Percentiles rank a stretch among this genome's conserved stretches.
Conservation (phyloP, 1,140 invertebrate genomes). For the Halictus rubicundus region DNA sequence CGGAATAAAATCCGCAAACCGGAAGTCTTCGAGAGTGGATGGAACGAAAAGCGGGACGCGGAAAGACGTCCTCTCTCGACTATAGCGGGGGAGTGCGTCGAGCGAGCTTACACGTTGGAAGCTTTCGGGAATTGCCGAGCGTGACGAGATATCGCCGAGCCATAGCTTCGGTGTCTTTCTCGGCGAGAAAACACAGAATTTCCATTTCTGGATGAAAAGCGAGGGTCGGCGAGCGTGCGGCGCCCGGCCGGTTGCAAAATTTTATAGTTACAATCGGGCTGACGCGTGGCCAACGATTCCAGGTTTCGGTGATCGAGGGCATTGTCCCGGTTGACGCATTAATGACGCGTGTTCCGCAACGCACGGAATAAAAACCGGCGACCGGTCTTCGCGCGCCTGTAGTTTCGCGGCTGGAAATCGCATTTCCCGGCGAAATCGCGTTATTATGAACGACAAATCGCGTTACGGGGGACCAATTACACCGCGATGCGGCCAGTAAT, state of each 20-base stretch:
- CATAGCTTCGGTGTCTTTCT: not conserved
- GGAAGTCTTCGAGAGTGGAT: too few species aligned
- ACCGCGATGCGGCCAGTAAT: conserved; percentile 3
- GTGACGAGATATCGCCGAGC: conserved; percentile 44
- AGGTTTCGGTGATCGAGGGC: not conserved
- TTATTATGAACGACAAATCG: conserved; percentile 41
- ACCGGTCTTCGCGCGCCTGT: not conserved
- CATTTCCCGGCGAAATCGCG: conserved; percentile 29
- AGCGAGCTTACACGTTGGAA: conserved; percentile 19
- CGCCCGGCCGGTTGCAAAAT: not conserved
- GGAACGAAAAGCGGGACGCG: too few species aligned
- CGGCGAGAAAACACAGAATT: conserved; percentile 18
- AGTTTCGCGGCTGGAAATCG: conserved; percentile 12
- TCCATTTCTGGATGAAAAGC: conserved; percentile 17
- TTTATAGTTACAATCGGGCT: not conserved
- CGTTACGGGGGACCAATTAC: conserved; percentile 35
- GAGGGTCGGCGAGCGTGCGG: not conserved
- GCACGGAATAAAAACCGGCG: conserved; percentile 8
- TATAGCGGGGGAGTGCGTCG: conserved; percentile 29
- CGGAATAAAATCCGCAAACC: too few species aligned
- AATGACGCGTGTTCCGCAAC: not conserved
- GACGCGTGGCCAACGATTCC: not conserved
- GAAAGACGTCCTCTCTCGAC: too few species aligned
- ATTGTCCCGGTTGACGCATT: not conserved
- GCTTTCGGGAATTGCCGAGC: conserved; percentile 43